Conservation (phyloP, 2,797 vertebrate genomes). For the Antrozous pallidus region DNA sequence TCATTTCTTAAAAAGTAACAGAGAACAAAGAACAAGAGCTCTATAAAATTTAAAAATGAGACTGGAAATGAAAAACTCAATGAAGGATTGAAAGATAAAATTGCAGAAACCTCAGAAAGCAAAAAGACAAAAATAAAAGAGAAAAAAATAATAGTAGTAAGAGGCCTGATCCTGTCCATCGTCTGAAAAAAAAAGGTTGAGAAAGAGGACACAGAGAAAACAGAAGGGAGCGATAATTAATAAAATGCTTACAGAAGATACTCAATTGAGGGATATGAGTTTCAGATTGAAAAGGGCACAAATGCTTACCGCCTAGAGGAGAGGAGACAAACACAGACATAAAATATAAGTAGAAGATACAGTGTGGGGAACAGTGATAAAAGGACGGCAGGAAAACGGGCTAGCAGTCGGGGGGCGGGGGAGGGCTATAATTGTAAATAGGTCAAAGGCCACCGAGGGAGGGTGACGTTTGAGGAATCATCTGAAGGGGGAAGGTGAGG, state of each 20-base stretch:
- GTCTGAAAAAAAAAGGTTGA: not conserved
- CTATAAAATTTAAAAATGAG: not conserved
- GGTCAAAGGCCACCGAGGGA: not conserved
- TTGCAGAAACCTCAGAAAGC: not conserved
- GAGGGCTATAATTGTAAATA: not conserved
- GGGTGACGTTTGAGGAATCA: not conserved
- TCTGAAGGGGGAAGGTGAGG: not conserved
- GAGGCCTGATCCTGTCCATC: not conserved
- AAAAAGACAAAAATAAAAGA: not conserved
- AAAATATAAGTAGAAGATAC: not conserved
- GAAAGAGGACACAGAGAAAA: not conserved
- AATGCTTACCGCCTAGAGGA: not conserved
- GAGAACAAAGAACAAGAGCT: not conserved
- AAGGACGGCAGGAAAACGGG: not conserved
- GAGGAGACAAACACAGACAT: not conserved
- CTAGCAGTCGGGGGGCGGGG: not conserved
- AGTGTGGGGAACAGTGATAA: not conserved
- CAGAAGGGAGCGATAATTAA: not conserved
- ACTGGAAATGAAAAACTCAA: not conserved
- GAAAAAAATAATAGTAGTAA: not conserved
- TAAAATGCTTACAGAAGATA: not conserved
- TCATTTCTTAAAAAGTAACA: slow-evolving; percentile 27
- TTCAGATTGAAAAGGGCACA: not conserved
- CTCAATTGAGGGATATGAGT: not conserved
- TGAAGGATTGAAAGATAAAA: not conserved